phyloP scores from a whole-genome alignment of 64 coral and sea anemone species.

The Hydrozoanthus tunicans region DNA sequence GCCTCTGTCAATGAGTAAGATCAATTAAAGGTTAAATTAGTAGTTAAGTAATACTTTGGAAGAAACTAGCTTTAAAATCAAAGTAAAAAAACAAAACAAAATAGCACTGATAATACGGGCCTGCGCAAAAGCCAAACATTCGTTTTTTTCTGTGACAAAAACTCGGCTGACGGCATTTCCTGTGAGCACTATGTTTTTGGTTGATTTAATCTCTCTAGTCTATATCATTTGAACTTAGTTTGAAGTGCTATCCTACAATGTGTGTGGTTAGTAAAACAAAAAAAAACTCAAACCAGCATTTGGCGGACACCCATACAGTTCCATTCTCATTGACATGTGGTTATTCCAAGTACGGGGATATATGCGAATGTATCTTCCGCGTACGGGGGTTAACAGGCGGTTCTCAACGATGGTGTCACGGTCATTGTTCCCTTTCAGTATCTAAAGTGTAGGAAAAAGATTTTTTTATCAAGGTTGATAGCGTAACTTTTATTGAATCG shows the following conservation, averaged over 20 bases:
- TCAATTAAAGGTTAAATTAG: too few relatives aligned
- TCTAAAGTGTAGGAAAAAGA: neutral
- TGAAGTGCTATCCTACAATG: too few relatives aligned
- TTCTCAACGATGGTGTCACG: constrained; percentile 3
- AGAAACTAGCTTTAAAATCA: too few relatives aligned
- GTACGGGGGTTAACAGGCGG: neutral
- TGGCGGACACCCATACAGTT: constrained; percentile 30
- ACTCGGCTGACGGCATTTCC: too few relatives aligned
- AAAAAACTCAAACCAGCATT: neutral
- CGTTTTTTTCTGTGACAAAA: too few relatives aligned
- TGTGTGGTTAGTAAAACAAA: neutral
- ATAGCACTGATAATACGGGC: neutral
- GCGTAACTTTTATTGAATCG: too few relatives aligned
- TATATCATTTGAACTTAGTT: too few relatives aligned
- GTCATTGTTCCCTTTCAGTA: neutral
- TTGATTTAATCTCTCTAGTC: too few relatives aligned
- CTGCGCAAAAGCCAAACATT: too few relatives aligned
- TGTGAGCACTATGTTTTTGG: too few relatives aligned
- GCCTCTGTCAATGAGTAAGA: too few relatives aligned
- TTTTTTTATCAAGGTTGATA: neutral
- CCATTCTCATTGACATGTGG: constrained; percentile 7
- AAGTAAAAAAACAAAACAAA: neutral
- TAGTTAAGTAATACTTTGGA: too few relatives aligned
- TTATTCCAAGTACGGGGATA: neutral
- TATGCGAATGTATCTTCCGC: constrained; percentile 25